phyloP scores from a whole-genome alignment of 2,113 vertebrate species.

The Cyanoliseus patagonus region DNA sequence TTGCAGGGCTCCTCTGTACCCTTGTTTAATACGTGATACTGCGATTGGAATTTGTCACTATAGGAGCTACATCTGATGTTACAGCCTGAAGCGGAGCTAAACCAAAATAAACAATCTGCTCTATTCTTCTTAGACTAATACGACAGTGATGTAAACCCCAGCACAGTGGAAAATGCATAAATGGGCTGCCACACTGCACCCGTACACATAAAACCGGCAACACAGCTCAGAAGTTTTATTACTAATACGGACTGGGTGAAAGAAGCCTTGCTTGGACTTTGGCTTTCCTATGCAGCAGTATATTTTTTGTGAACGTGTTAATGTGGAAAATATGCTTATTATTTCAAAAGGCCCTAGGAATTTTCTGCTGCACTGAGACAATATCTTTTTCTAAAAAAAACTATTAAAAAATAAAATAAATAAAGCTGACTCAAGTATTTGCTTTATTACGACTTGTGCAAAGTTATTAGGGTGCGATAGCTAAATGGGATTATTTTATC shows the following conservation, averaged over 20 bases:
- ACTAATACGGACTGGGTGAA: background rate
- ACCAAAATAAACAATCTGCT: conserved; percentile 84
- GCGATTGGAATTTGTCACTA: conserved; percentile 76
- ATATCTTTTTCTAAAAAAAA: background rate
- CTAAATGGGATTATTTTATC: background rate
- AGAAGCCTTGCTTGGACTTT: background rate
- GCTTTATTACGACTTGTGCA: background rate
- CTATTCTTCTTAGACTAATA: conserved; percentile 75
- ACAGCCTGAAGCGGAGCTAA: conserved; percentile 75
- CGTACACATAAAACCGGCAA: rapidly evolving
- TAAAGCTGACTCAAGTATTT: background rate
- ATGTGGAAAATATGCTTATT: background rate
- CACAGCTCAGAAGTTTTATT: background rate
- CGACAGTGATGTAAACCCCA: conserved; percentile 75
- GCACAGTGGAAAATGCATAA: background rate
- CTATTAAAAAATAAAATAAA: background rate
- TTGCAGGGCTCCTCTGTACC: conserved; percentile 36
- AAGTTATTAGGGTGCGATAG: background rate
- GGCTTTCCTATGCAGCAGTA: background rate
- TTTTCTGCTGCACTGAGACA: background rate
- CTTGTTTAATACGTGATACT: conserved; percentile 74
- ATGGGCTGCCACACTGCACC: background rate
- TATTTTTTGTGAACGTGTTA: background rate
- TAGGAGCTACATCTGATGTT: conserved; percentile 77
- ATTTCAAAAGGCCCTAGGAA: background rate